Evolutionary conservation across 2,888 invertebrate genomes (phyloP).

Genomic region (Cerastoderma edule): DNA sequence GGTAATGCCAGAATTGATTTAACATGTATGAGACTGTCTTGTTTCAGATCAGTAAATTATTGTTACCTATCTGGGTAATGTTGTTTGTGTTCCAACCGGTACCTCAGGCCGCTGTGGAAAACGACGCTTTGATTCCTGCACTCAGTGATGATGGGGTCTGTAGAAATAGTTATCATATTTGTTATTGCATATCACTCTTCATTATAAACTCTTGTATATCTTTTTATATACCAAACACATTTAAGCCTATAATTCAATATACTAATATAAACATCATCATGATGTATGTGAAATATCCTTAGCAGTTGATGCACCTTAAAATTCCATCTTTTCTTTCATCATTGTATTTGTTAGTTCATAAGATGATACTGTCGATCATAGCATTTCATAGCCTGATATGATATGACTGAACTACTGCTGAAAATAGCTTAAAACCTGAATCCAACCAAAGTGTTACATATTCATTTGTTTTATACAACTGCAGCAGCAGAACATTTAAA

Average conservation of each 20-base stretch:
- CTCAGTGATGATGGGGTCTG: conserved; percentile 81
- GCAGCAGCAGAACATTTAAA: no score
- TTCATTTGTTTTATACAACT: no score
- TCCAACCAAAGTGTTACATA: no score
- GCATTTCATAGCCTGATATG: no score
- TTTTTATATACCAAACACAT: no score
- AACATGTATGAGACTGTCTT: conserved; percentile 69
- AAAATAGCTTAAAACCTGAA: no score
- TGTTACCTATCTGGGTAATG: conserved; percentile 83
- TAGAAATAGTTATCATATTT: background rate
- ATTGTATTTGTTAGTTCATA: no score
- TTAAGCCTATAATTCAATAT: background rate
- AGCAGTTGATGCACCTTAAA: background rate
- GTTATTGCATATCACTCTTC: background rate
- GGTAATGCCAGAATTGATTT: conserved; percentile 83
- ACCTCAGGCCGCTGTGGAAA: conserved; percentile 67
- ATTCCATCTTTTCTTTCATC: no score
- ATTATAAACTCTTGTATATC: no score
- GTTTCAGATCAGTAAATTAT: conserved; percentile 79
- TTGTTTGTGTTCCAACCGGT: conserved; percentile 82
- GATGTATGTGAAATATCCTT: background rate
- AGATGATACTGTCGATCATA: no score
- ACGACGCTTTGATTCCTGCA: conserved; percentile 75
- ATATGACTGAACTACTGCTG: no score
- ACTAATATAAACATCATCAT: background rate